phyloP scores from a whole-genome alignment of 2,888 invertebrate genomes.

The Griposia aprilina region DNA sequence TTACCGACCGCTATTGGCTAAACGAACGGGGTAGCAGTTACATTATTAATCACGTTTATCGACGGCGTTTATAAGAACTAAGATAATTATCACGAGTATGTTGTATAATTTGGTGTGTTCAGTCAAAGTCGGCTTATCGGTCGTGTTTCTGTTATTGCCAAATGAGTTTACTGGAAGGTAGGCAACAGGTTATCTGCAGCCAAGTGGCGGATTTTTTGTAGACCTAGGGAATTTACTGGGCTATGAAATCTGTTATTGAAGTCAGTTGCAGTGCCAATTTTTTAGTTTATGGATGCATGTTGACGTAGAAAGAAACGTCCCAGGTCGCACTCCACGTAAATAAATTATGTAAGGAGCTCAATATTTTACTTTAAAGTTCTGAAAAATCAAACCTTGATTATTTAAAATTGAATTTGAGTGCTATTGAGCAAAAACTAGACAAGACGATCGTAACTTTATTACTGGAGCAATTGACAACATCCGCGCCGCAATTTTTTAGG shows the following conservation, averaged over 20 bases:
- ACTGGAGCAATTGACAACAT: conserved; percentile 44
- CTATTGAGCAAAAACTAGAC: conserved; percentile 29
- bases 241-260: neutral
- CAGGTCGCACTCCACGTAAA: neutral
- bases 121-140: conserved; percentile 55
- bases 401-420: conserved; percentile 10
- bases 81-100: conserved; percentile 26
- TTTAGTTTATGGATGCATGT: neutral
- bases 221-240: neutral
- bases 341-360: neutral
- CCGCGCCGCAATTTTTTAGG: conserved; percentile 22
- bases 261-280: neutral
- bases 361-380: neutral
- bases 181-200: conserved; percentile 11
- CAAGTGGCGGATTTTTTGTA: neutral
- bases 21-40: neutral
- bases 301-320: neutral
- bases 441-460: conserved; percentile 17
- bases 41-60: conserved; percentile 32
- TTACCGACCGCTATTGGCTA: neutral
- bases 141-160: conserved; percentile 18
- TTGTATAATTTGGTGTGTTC: conserved; percentile 37
- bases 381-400: neutral
- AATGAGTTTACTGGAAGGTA: conserved; percentile 31
- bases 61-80: conserved; percentile 2